Conservation (phyloP, 53 echinoderm and acorn worm species). For the Henricia sp. region DNA sequence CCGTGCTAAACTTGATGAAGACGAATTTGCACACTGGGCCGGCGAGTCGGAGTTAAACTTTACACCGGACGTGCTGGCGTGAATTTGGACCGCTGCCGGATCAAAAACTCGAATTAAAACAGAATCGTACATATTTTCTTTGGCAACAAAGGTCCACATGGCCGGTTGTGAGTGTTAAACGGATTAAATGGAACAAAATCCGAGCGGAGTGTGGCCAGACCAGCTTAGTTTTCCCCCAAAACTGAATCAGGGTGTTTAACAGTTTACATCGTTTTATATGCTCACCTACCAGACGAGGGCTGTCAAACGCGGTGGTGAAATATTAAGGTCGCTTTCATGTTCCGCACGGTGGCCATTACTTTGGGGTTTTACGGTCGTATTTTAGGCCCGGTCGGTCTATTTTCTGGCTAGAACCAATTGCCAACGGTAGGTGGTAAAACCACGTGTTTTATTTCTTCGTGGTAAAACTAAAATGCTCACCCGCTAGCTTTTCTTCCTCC, state of each 20-base stretch:
- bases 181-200: conserved; percentile 49
- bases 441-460: no score
- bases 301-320: conserved; percentile 24
- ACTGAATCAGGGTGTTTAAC: no score
- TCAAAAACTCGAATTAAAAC: conserved; percentile 51
- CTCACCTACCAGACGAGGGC: conserved; percentile 19
- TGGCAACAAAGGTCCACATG: conserved; percentile 42
- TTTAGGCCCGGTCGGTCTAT: not conserved
- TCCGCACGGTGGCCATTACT: conserved; percentile 40
- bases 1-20: conserved; percentile 47
- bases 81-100: conserved; percentile 22
- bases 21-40: conserved; percentile 41
- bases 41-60: not conserved
- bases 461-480: not conserved
- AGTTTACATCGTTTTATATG: not conserved
- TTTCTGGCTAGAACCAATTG: conserved; percentile 23
- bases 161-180: conserved; percentile 40
- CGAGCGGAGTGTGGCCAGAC: conserved; percentile 32
- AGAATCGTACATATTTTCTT: conserved; percentile 28
- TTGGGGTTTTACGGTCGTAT: conserved; percentile 32
- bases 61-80: not conserved
- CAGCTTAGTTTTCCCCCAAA: not conserved
- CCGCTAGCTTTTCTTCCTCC: conserved; percentile 47
- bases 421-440: conserved; percentile 19
- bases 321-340: conserved; percentile 14